Base-by-base conservation (phyloP, 2,888 invertebrate species). In the Dicyrtoma fusca region DNA sequence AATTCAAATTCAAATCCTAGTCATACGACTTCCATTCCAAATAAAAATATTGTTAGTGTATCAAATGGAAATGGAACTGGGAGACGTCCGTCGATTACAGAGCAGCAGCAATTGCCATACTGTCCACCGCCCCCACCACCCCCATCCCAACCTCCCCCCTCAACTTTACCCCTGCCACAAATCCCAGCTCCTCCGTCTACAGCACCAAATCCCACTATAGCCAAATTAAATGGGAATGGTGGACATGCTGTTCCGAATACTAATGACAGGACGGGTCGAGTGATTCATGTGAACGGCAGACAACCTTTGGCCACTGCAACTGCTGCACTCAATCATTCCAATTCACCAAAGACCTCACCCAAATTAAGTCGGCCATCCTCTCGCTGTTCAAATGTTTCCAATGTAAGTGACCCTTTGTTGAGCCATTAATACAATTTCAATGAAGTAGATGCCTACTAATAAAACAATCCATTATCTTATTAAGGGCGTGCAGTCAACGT, bases 281-380 rank as follows among this genome's bases (percentile, higher is more conserved):
- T 47, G 23, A 57, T 55, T 49, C 64, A 55, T 42, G 23, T 53
- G 51, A 53, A 19, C 44, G 47, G 25, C 23, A 47, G 57, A 51
- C 66, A 59, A 42, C 66, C 72, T 14, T 53, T 66, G 10, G 53
- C 26, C 14, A 23, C 72, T 8, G 59, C 66, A 0, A 25, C 65
- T 2, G 10, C 59, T 1, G 51, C 72, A 6, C 25, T 62, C 19
- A 59, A 44, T 34, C 59, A 68, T 45, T 44, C 68, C n/a, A 68
- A 61, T 51, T 71, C 71, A 26, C 71, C 71, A 8, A 55, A 55
- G 44, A 72, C 72, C 10, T 86, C 87, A 11, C 87, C 87, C 13
- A 84, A 85, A 79, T 84, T 85, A 26, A 86, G 86, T 79, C 84
- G 87, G 47, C 85, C 86, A 1, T 85, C 84, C 76, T 86, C 87